These are phyloP conservation scores for Nephrotoma guestfalica DNA, from an alignment of 2,888 invertebrate genomes.

Conservation along the genomic window DNA sequence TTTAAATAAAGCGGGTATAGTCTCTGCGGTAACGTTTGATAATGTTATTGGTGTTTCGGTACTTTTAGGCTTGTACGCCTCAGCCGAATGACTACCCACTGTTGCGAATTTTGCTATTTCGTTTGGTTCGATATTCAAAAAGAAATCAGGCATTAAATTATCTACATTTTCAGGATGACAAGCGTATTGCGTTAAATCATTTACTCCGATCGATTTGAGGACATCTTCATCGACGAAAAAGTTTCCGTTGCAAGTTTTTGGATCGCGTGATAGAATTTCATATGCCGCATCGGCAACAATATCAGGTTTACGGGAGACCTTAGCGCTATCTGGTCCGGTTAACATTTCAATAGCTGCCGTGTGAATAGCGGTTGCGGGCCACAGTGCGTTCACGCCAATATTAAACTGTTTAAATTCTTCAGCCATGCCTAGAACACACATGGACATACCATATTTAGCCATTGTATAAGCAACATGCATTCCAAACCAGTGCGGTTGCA, in stretches of 20 bases:
- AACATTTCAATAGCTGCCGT: constrained; percentile 90
- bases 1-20: constrained; percentile 53
- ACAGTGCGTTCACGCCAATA: constrained; percentile 88
- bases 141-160: constrained; percentile 75
- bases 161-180: constrained; percentile 54
- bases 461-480: constrained; percentile 93
- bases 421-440: constrained; percentile 96
- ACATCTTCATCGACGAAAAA: constrained; percentile 90
- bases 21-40: constrained; percentile 18
- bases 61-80: constrained; percentile 4
- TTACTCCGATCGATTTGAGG: constrained; percentile 60
- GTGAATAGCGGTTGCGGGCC: constrained; percentile 88
- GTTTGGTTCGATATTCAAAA: constrained; percentile 42
- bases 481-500: constrained; percentile 79
- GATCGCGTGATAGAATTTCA: constrained; percentile 43
- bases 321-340: constrained; percentile 37
- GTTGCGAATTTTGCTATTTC: not conserved
- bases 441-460: constrained; percentile 98
- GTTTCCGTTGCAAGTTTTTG: constrained; percentile 65
- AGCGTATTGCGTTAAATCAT: constrained; percentile 72
- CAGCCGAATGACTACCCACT: not conserved
- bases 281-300: constrained; percentile 33
- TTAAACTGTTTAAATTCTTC: constrained; percentile 72
- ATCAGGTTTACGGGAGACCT: constrained; percentile 28
- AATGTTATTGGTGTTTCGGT: not conserved